These are phyloP conservation scores for Melanotaenia duboulayi DNA, from an alignment of 2,113 vertebrate species.

Conservation along the genomic window DNA sequence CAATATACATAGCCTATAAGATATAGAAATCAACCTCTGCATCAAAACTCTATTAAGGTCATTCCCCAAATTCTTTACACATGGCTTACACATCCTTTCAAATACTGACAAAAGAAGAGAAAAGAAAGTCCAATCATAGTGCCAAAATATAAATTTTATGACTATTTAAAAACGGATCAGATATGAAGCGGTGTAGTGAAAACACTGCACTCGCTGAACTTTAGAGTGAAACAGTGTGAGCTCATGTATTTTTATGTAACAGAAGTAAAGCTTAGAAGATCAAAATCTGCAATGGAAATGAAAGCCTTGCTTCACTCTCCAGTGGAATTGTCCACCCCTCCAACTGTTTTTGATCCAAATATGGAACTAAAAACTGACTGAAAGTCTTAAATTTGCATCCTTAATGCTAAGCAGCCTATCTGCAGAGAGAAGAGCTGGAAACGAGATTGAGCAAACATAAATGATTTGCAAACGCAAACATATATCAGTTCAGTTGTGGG, in stretches of 20 bases:
- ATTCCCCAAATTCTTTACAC: not conserved
- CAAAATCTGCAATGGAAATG: conserved; percentile 67
- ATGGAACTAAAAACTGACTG: conserved; percentile 48
- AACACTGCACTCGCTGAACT: conserved; percentile 22
- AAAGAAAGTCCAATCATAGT: not conserved
- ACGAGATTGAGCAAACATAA: not conserved
- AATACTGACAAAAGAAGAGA: not conserved
- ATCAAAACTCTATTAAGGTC: not conserved
- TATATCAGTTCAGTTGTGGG: not conserved
- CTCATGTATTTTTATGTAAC: conserved; percentile 60
- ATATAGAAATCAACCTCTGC: not conserved
- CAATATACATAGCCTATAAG: not conserved
- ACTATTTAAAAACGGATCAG: conserved; percentile 2
- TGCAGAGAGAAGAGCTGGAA: not conserved
- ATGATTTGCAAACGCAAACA: conserved; percentile 7
- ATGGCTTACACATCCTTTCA: too few species aligned
- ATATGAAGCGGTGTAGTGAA: not conserved
- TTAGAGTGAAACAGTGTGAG: conserved; percentile 29
- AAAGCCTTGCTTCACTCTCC: conserved; percentile 43
- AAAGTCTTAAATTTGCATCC: conserved; percentile 44
- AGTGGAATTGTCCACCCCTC: conserved; percentile 45
- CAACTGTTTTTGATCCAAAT: conserved; percentile 64
- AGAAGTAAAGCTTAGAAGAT: conserved; percentile 52
- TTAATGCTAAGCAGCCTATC: conserved; percentile 39
- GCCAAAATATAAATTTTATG: not conserved